phyloP scores from a whole-genome alignment of 2,113 vertebrate genomes.

The Melanerpes formicivorus region DNA sequence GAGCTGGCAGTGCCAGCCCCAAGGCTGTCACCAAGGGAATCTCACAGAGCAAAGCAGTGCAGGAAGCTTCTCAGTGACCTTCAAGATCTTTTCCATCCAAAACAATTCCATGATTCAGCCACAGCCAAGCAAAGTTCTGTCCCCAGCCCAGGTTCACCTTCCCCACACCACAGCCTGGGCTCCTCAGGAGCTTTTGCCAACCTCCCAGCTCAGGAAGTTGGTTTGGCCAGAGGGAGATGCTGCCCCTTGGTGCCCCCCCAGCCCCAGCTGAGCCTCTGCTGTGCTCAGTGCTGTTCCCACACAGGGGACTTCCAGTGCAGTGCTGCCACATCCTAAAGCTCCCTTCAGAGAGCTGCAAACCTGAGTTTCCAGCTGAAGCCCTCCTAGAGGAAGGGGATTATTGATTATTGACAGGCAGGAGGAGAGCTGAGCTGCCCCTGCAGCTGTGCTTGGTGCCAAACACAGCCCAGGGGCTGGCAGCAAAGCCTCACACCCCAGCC shows the following conservation, averaged over 20 bases:
- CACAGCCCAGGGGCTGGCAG: neutral
- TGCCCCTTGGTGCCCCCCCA: neutral
- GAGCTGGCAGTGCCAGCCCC: neutral
- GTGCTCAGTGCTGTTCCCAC: neutral
- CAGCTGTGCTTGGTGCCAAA: neutral
- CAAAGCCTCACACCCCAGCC: fast-evolving
- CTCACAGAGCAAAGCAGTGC: neutral
- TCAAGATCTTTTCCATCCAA: too few relatives aligned
- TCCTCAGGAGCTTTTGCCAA: neutral
- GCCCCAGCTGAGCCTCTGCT: neutral
- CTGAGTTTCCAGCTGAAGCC: neutral
- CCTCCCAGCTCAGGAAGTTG: neutral
- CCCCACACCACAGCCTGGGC: neutral
- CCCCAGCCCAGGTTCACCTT: neutral
- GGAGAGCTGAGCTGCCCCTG: neutral
- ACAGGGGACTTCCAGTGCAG: neutral
- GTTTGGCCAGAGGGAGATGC: neutral
- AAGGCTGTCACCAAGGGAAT: neutral
- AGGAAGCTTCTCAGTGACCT: neutral
- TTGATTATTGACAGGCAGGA: neutral
- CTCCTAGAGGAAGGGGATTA: too few relatives aligned
- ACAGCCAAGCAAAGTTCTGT: neutral
- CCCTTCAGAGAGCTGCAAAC: neutral
- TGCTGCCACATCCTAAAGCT: neutral
- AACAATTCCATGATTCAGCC: too few relatives aligned